Conservation (phyloP, 2,113 vertebrate genomes). For the Vombatus ursinus region DNA sequence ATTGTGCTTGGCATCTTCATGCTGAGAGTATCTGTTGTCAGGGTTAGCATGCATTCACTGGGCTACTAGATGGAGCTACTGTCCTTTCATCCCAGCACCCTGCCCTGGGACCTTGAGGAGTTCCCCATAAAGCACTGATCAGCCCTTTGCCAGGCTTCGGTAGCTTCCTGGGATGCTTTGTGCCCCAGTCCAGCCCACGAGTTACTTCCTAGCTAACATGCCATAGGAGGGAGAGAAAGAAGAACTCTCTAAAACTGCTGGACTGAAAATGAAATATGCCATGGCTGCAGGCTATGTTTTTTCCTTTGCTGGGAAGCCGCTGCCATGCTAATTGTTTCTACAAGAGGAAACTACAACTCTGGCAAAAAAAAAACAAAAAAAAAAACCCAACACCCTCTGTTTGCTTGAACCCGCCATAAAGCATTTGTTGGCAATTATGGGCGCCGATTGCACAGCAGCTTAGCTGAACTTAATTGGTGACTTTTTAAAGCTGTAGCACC, state of each 20-base stretch:
- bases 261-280: constrained; percentile 87
- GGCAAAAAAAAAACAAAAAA: constrained; percentile 75
- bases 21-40: not conserved
- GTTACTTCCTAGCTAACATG: constrained; percentile 67
- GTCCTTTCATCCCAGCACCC: not conserved
- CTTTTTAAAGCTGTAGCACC: constrained; percentile 78
- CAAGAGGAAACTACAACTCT: constrained; percentile 84
- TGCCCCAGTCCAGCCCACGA: constrained; percentile 48
- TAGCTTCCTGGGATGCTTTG: constrained; percentile 54
- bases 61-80: not conserved
- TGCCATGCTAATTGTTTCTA: constrained; percentile 83
- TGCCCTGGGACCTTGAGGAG: not conserved
- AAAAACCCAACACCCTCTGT: constrained; percentile 70
- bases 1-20: not conserved
- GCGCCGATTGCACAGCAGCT: constrained; percentile 80
- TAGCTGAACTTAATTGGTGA: constrained; percentile 83
- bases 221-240: constrained; percentile 76
- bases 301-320: constrained; percentile 79
- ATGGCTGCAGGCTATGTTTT: constrained; percentile 80
- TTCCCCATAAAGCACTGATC: fast-evolving
- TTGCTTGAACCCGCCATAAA: constrained; percentile 83
- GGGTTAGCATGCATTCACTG: not conserved
- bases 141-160: not conserved
- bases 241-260: constrained; percentile 84
- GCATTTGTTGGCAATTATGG: constrained; percentile 84